Conservation (phyloP, 2,888 invertebrate genomes). For the Deilephila elpenor region DNA sequence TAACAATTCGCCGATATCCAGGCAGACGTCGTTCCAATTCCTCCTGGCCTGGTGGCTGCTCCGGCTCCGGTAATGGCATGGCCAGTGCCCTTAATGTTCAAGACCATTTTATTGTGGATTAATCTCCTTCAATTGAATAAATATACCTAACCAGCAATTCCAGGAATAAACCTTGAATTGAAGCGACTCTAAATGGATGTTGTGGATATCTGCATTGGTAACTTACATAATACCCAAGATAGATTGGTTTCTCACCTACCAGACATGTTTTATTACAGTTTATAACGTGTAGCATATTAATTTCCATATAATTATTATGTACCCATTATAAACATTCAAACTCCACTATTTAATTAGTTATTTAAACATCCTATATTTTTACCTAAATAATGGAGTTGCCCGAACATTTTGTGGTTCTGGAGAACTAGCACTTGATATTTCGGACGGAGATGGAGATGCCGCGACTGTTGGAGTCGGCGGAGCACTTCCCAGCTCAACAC, state of each 20-base stretch:
- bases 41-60: conserved; percentile 76
- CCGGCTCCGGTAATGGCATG: conserved; percentile 77
- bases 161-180: too few relatives aligned
- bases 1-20: conserved; percentile 83
- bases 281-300: too few relatives aligned
- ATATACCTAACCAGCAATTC: too few relatives aligned
- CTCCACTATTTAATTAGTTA: neutral
- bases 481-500: conserved; percentile 71
- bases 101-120: neutral
- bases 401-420: conserved; percentile 69
- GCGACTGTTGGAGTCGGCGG: conserved; percentile 64
- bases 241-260: too few relatives aligned
- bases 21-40: conserved; percentile 78
- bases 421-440: conserved; percentile 77
- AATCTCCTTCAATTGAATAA: too few relatives aligned
- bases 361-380: conserved; percentile 3
- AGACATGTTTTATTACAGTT: too few relatives aligned
- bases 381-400: conserved; percentile 76
- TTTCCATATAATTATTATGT: too few relatives aligned
- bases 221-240: too few relatives aligned
- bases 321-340: too few relatives aligned
- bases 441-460: conserved; percentile 73
- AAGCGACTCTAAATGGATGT: too few relatives aligned
- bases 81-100: conserved; percentile 65
- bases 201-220: too few relatives aligned